A percentile compares a stretch with the other conserved stretches of the same genome.
These are phyloP conservation scores for Lucilia sericata DNA, from an alignment of 1,140 invertebrate genomes.

Conservation along the genomic window DNA sequence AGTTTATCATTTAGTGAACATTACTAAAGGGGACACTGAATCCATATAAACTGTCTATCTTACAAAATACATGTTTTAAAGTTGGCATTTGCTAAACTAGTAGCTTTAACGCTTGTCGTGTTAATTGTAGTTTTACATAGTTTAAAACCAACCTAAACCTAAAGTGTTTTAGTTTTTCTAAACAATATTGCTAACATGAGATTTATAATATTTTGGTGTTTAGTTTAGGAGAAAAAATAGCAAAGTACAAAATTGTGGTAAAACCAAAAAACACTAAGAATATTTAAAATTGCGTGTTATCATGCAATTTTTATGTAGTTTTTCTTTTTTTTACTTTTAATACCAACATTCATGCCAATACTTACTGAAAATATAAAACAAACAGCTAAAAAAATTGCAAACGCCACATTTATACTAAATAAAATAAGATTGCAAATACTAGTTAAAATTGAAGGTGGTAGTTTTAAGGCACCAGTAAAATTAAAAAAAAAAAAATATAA, in stretches of 20 bases:
- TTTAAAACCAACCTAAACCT: neutral
- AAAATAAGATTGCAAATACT: neutral
- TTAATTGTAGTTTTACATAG: neutral
- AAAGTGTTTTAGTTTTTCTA: neutral
- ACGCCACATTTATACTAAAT: neutral
- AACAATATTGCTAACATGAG: neutral
- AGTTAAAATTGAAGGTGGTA: neutral
- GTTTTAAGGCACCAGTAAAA: neutral
- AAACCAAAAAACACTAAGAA: conserved; percentile 15
- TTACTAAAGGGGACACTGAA: no score
- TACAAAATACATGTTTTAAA: no score
- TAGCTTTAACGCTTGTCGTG: neutral
- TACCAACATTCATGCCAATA: neutral
- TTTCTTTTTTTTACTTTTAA: neutral
- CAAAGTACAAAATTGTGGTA: conserved; percentile 5
- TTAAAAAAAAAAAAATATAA: neutral
- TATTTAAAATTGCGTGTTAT: conserved; percentile 24
- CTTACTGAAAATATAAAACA: neutral
- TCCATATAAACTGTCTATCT: no score
- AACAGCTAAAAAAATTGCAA: neutral
- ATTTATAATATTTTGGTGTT: neutral
- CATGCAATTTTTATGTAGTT: conserved; percentile 27
- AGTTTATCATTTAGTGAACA: no score
- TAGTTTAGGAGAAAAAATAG: neutral
- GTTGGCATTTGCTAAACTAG: no score